These are phyloP conservation scores for Ceramica pisi DNA, from an alignment of 2,888 invertebrate genomes.

Conservation along the genomic window DNA sequence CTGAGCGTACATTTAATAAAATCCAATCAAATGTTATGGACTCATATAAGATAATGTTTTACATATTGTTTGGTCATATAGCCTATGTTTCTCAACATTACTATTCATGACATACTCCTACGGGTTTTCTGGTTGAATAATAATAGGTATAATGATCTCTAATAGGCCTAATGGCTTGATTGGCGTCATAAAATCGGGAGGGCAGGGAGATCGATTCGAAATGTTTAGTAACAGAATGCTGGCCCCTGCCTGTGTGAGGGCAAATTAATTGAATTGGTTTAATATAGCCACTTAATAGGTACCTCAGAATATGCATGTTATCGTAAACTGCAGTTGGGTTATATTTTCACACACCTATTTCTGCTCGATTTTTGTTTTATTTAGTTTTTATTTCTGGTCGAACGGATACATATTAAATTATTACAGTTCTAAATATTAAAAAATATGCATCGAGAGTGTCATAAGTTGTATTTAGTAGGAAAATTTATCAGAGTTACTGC, in stretches of 20 bases:
- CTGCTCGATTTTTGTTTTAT: not conserved
- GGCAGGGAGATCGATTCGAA: slow-evolving; percentile 57
- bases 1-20: slow-evolving; percentile 37
- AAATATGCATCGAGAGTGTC: slow-evolving; percentile 9
- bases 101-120: slow-evolving; percentile 75
- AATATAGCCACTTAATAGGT: slow-evolving; percentile 63
- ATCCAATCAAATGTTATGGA: slow-evolving; percentile 47
- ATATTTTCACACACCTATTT: slow-evolving; percentile 21
- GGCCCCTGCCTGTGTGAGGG: slow-evolving; percentile 60
- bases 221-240: slow-evolving; percentile 38
- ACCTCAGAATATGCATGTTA: slow-evolving; percentile 4
- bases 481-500: slow-evolving; percentile 16
- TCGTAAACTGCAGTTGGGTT: slow-evolving; percentile 1
- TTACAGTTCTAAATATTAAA: slow-evolving; percentile 34
- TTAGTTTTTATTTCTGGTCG: slow-evolving; percentile 1
- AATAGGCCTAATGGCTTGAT: slow-evolving; percentile 85
- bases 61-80: slow-evolving; percentile 38
- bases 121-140: slow-evolving; percentile 74
- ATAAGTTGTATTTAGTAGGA: slow-evolving; percentile 21
- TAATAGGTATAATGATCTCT: slow-evolving; percentile 82
- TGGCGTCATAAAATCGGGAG: slow-evolving; percentile 82
- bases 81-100: slow-evolving; percentile 70
- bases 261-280: slow-evolving; percentile 79
- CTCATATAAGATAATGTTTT: slow-evolving; percentile 33
- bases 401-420: slow-evolving; percentile 10